These are phyloP conservation scores for Horisme vitalbata DNA, from an alignment of 2,888 invertebrate genomes.

Conservation along the genomic window DNA sequence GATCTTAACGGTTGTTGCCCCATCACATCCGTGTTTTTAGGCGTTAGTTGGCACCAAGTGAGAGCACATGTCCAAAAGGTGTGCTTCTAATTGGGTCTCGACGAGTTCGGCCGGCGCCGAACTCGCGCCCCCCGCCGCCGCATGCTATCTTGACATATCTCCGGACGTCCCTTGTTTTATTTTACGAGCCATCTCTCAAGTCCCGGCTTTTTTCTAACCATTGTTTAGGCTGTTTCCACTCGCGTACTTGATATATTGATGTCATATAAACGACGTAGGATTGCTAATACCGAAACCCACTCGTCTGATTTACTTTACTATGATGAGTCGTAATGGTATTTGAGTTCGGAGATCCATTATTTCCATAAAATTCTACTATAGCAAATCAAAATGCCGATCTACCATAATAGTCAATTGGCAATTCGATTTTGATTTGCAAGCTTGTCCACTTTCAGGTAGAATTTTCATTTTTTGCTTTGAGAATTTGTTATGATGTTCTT, in stretches of 20 bases:
- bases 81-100: constrained; percentile 81
- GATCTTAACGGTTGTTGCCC: constrained; percentile 71
- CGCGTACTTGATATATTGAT: constrained; percentile 68
- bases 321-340: constrained; percentile 39
- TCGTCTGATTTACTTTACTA: constrained; percentile 43
- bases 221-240: constrained; percentile 65
- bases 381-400: too few relatives aligned
- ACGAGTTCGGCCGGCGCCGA: constrained; percentile 64
- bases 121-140: constrained; percentile 69
- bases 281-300: neutral
- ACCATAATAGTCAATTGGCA: too few relatives aligned
- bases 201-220: constrained; percentile 63
- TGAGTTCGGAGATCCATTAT: too few relatives aligned
- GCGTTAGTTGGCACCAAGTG: constrained; percentile 70
- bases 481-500: too few relatives aligned
- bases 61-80: constrained; percentile 81
- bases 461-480: too few relatives aligned
- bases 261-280: constrained; percentile 55
- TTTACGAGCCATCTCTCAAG: constrained; percentile 79
- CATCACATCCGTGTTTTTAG: constrained; percentile 61
- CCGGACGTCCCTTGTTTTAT: constrained; percentile 80
- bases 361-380: too few relatives aligned
- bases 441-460: too few relatives aligned
- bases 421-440: too few relatives aligned
- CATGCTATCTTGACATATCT: constrained; percentile 81